A percentile compares a stretch with the other conserved stretches of the same genome.
Conservation (phyloP, 2,888 invertebrate genomes). For the Tuta absoluta region DNA sequence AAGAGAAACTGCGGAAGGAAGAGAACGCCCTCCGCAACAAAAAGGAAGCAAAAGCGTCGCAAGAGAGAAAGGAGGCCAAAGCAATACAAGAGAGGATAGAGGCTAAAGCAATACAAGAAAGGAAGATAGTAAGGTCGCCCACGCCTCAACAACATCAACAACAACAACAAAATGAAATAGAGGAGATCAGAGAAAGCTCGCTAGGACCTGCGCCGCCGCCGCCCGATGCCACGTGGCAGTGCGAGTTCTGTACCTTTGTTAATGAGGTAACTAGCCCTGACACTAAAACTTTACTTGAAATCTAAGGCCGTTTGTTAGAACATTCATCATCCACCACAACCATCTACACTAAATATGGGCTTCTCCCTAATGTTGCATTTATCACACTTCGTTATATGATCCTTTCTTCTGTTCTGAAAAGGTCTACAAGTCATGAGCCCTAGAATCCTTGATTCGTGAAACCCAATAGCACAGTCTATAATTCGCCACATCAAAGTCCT, state of each 20-base stretch:
- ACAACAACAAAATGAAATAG: constrained; percentile 4
- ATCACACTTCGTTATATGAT: too few species aligned
- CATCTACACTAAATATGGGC: too few species aligned
- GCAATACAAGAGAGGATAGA: background rate
- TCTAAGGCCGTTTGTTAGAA: too few species aligned
- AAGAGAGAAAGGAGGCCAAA: background rate
- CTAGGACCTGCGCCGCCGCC: constrained; percentile 74
- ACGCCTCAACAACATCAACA: background rate
- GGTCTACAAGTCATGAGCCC: too few species aligned
- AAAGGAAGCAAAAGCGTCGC: background rate
- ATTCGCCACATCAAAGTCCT: too few species aligned
- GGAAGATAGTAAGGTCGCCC: constrained; percentile 4
- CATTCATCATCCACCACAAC: too few species aligned
- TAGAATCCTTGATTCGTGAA: too few species aligned
- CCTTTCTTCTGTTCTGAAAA: too few species aligned
- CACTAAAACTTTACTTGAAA: background rate
- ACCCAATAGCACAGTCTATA: too few species aligned
- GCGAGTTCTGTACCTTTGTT: constrained; percentile 94
- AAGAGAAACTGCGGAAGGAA: constrained; percentile 1
- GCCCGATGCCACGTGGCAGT: constrained; percentile 87
- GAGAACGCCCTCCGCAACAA: background rate
- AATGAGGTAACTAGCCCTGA: constrained; percentile 77
- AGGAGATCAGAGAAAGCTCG: constrained; percentile 46
- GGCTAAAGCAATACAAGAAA: background rate
- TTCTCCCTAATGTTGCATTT: too few species aligned